A percentile compares a stretch with the other conserved stretches of the same genome.
Conservation (phyloP, 2,113 vertebrate species). For the Vireo altiloquus region DNA sequence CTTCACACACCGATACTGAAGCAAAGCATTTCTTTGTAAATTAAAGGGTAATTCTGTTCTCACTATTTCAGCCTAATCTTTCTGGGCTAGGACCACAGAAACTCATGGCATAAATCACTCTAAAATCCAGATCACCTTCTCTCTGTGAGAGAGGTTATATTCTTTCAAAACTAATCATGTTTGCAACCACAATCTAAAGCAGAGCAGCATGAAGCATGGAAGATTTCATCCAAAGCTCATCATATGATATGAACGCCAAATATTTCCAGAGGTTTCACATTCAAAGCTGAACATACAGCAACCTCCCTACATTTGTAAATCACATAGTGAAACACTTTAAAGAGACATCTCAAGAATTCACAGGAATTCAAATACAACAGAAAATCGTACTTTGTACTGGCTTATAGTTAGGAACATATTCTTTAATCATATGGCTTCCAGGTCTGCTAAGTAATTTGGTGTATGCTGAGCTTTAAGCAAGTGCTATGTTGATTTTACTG, state of each 20-base stretch:
- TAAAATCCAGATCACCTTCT: neutral
- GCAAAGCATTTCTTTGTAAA: conserved; percentile 23
- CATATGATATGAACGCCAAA: neutral
- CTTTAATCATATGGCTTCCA: neutral
- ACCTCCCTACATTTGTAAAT: neutral
- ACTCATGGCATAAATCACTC: neutral
- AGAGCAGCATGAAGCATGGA: neutral
- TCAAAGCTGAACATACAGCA: neutral
- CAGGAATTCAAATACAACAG: neutral
- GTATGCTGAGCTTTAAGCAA: neutral
- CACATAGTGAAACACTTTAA: neutral
- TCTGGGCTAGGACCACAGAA: neutral
- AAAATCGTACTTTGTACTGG: neutral
- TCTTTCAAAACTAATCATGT: neutral
- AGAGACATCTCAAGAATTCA: neutral
- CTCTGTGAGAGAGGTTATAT: neutral
- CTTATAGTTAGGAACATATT: neutral
- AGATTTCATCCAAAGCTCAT: neutral
- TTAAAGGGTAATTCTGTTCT: conserved; percentile 11
- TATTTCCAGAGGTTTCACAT: neutral
- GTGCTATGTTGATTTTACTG: neutral
- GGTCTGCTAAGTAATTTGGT: neutral
- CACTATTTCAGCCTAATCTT: neutral
- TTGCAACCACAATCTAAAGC: neutral
- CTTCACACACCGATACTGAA: conserved; percentile 27